Base-by-base conservation (phyloP, 2,797 vertebrate genomes). In the Sylvia borin region DNA sequence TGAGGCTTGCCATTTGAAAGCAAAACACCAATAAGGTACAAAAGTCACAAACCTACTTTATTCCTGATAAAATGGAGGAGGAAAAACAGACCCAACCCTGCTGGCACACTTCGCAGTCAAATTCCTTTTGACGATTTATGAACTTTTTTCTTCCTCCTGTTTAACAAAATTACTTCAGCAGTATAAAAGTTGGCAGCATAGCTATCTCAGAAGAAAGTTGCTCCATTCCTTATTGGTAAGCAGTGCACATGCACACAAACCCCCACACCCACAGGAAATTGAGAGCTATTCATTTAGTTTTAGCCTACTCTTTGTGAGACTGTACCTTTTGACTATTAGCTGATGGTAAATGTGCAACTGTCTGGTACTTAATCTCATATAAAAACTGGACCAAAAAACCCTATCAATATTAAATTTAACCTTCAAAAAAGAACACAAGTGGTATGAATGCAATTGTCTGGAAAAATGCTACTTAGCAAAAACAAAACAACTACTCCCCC, bases 381-480 rank as follows among this genome's bases (percentile, higher is more conserved):
- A 72, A 94, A 62, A 94, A 83, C 70, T 80, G 83, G 65, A 94
- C 38, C 2, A 67, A 85, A 85, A 83, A 74, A 55, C 42, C 16
- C 53, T 62, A 91, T 20, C 62, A 81, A 78, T 60, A 72, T 78
- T 70, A 78, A 84, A 83, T 75, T 70, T 90, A 84, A 95, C 76
- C 90, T 95, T 94, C 92, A 84, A 45, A 70, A 83, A 72, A 85
- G 66, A 87, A 87, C 45, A 72, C 40, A 62, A 92, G 54, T 47
- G 60, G 60, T 75, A 90, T 84, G 73, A 96, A 93, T 50, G 66
- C 48, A 86, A 76, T 88, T 88, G 91, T 81, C 64, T 79, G 90
- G 70, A 93, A 92, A 90, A 97, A 95, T 34, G 85, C 48, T 92
- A 91, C 80, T 96, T 92, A 93, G 70, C 95, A 95, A 96, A 95